Conservation (phyloP, 2,113 vertebrate genomes). For the Megalops atlanticus region DNA sequence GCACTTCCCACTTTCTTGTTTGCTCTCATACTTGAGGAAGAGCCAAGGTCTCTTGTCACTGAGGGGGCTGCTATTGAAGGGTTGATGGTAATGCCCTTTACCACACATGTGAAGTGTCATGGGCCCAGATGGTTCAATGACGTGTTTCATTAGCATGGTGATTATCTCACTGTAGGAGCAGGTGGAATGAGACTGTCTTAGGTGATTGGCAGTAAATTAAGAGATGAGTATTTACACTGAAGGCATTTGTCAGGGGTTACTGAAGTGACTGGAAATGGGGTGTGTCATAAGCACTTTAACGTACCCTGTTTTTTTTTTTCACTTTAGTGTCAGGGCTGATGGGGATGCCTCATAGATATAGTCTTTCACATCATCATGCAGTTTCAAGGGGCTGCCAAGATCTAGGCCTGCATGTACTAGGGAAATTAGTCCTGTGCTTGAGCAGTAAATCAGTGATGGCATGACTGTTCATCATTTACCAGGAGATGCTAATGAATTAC, state of each 20-base stretch:
- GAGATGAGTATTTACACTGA: neutral
- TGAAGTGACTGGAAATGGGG: neutral
- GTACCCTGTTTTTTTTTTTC: neutral
- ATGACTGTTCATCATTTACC: neutral
- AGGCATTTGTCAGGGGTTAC: neutral
- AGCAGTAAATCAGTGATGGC: neutral
- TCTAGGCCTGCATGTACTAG: neutral
- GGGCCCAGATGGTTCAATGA: neutral
- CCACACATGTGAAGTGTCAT: neutral
- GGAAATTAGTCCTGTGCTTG: neutral
- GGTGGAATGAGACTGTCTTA: neutral
- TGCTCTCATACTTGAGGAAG: neutral
- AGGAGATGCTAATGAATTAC: constrained; percentile 4
- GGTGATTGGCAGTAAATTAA: neutral
- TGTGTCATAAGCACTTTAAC: neutral
- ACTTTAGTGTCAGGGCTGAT: neutral
- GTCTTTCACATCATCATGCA: neutral
- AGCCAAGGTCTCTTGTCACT: neutral
- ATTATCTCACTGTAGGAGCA: neutral
- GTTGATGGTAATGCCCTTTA: neutral
- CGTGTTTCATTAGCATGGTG: neutral
- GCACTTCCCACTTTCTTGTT: neutral
- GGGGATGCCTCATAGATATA: neutral
- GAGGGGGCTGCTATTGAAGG: neutral
- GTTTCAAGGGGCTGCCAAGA: neutral